Conservation (phyloP, 2,797 vertebrate genomes). For the Bryconaethiops microstoma region DNA sequence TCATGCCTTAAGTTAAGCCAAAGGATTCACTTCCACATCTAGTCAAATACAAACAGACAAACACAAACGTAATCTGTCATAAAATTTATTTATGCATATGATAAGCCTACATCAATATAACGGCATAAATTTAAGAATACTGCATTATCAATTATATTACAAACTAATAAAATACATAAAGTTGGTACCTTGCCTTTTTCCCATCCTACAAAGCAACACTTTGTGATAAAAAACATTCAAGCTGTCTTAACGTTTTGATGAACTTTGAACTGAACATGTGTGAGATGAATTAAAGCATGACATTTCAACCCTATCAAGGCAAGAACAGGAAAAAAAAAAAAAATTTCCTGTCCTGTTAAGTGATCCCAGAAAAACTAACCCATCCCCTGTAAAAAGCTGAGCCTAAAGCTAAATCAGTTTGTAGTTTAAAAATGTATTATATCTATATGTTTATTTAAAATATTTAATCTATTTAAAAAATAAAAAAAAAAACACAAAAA, state of each 20-base stretch:
- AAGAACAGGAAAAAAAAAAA: not conserved
- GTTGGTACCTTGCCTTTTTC: constrained; percentile 77
- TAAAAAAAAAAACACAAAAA: not conserved
- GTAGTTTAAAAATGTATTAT: not conserved
- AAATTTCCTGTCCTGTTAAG: not conserved
- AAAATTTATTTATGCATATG: constrained; percentile 72
- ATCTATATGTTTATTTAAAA: not conserved
- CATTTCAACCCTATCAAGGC: not conserved
- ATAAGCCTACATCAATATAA: constrained; percentile 65
- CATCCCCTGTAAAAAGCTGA: not conserved
- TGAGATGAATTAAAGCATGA: constrained; percentile 25
- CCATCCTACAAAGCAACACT: constrained; percentile 75
- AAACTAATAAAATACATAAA: constrained; percentile 55
- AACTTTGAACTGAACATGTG: not conserved
- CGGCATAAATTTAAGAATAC: constrained; percentile 42
- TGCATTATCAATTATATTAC: constrained; percentile 52
- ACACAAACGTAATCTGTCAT: constrained; percentile 66
- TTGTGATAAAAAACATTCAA: constrained; percentile 55
- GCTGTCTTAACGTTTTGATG: not conserved
- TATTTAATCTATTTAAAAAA: not conserved
- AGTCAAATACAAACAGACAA: constrained; percentile 67
- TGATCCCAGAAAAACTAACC: not conserved
- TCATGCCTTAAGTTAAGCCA: not conserved
- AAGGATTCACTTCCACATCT: not conserved
- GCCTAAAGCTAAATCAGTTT: not conserved